Evolutionary conservation across 2,888 invertebrate genomes (phyloP).

Genomic region (Fragum sueziense): DNA sequence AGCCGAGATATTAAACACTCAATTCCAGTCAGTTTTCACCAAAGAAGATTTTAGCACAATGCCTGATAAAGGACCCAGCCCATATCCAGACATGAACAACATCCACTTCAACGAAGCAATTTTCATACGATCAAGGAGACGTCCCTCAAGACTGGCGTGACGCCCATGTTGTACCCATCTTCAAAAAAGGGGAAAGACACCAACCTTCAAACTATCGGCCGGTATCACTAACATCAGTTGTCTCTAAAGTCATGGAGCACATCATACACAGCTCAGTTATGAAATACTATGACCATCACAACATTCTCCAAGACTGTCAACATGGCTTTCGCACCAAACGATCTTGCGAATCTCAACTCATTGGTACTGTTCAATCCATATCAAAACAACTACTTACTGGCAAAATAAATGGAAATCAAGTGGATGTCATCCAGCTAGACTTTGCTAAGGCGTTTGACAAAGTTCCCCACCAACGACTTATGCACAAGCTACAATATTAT

Average conservation of each 20-base stretch:
- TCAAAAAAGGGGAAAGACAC: slow-evolving; percentile 37
- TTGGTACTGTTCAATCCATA: too few relatives aligned
- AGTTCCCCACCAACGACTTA: slow-evolving; percentile 24
- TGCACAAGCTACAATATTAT: slow-evolving; percentile 27
- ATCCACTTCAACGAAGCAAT: slow-evolving; percentile 29
- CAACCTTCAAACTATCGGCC: slow-evolving; percentile 39
- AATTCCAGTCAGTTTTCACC: too few relatives aligned
- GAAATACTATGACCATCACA: background rate
- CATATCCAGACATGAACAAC: slow-evolving; percentile 18
- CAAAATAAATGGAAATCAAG: slow-evolving; percentile 7
- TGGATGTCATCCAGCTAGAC: too few relatives aligned
- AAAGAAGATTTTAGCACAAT: too few relatives aligned
- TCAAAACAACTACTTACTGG: slow-evolving; percentile 2
- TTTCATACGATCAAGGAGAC: slow-evolving; percentile 22
- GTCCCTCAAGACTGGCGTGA: slow-evolving; percentile 26
- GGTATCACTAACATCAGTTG: slow-evolving; percentile 31
- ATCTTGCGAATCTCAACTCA: too few relatives aligned
- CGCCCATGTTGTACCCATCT: slow-evolving; percentile 29
- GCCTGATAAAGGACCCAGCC: too few relatives aligned
- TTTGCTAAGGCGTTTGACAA: slow-evolving; percentile 38
- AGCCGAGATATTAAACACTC: slow-evolving; percentile 48
- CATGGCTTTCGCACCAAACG: too few relatives aligned
- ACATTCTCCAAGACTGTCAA: too few relatives aligned
- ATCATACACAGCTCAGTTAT: too few relatives aligned
- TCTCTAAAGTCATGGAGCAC: slow-evolving; percentile 34